Evolutionary conservation across 2,797 vertebrate species (phyloP).

Genomic region (Syngnathus acus): DNA sequence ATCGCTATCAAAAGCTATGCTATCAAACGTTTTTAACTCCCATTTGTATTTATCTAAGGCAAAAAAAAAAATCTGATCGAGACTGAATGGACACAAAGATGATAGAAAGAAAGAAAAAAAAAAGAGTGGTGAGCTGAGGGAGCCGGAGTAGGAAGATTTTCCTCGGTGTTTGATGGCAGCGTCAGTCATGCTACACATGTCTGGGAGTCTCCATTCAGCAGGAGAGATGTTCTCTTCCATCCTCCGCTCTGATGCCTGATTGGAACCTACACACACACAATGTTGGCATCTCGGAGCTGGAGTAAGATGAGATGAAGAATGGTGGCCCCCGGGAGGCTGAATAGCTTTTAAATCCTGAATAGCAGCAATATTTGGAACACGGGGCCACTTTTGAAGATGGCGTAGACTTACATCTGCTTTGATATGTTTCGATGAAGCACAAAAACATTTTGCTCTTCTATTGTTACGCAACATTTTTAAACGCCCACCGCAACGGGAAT

Average conservation of each 20-base stretch:
- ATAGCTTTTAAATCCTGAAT: conserved; percentile 55
- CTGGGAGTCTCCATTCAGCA: conserved; percentile 45
- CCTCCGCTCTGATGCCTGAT: conserved; percentile 44
- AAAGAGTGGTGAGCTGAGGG: conserved; percentile 9
- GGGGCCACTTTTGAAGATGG: conserved; percentile 44
- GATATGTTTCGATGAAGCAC: background rate
- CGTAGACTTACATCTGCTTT: background rate
- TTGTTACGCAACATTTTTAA: background rate
- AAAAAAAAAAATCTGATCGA: conserved; percentile 5
- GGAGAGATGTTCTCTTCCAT: conserved; percentile 55
- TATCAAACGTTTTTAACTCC: conserved; percentile 1
- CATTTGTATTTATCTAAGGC: conserved; percentile 1
- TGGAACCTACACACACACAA: conserved; percentile 26
- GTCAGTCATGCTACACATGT: conserved; percentile 49
- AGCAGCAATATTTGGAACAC: conserved; percentile 54
- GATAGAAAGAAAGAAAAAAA: background rate
- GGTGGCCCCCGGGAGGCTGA: conserved; percentile 36
- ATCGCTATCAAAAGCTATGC: conserved; percentile 2
- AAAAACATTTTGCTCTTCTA: background rate
- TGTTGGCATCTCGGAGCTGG: conserved; percentile 18
- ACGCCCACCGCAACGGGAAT: background rate
- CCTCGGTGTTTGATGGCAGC: conserved; percentile 43
- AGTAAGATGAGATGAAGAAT: conserved; percentile 42
- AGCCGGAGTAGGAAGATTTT: conserved; percentile 28
- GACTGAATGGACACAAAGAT: conserved; percentile 12